These are phyloP conservation scores for Diplolepis rosae DNA, from an alignment of 2,888 invertebrate genomes.

Conservation along the genomic window DNA sequence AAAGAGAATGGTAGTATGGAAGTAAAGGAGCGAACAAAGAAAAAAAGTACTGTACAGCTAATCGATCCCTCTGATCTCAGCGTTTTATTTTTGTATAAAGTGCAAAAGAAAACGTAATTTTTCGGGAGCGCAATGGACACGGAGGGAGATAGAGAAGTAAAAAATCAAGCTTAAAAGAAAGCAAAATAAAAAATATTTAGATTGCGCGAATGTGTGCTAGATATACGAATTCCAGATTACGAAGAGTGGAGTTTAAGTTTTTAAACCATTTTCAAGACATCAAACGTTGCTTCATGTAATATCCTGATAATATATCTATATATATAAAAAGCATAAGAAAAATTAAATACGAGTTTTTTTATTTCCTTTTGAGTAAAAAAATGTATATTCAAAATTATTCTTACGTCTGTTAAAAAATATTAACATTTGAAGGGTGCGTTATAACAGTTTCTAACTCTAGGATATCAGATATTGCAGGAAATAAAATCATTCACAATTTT, in stretches of 20 bases:
- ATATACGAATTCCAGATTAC: conserved; percentile 58
- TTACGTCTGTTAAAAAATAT: too few relatives aligned
- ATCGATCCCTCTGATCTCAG: conserved; percentile 65
- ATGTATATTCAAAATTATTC: too few relatives aligned
- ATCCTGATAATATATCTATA: conserved; percentile 64
- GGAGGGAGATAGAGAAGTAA: conserved; percentile 46
- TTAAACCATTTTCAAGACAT: conserved; percentile 63
- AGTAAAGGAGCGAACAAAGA: conserved; percentile 45
- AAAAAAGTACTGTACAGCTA: conserved; percentile 59
- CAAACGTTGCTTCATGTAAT: conserved; percentile 71
- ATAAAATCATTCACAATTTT: too few relatives aligned
- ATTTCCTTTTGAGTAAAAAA: too few relatives aligned
- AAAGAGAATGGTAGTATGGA: conserved; percentile 33
- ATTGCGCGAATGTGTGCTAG: conserved; percentile 40
- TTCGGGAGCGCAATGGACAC: conserved; percentile 47
- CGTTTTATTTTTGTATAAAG: conserved; percentile 72
- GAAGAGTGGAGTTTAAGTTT: conserved; percentile 59
- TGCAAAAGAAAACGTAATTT: conserved; percentile 61
- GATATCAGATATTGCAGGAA: too few relatives aligned
- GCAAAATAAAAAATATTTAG: conserved; percentile 35
- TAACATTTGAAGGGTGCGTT: too few relatives aligned
- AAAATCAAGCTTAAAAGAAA: conserved; percentile 40
- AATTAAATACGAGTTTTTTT: conserved; percentile 38
- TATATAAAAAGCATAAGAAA: conserved; percentile 58
- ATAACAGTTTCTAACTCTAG: too few relatives aligned